A percentile compares a stretch with the other conserved stretches of the same genome.
These are phyloP conservation scores for Callaeas wilsoni DNA, from an alignment of 2,113 vertebrate species.

Conservation along the genomic window DNA sequence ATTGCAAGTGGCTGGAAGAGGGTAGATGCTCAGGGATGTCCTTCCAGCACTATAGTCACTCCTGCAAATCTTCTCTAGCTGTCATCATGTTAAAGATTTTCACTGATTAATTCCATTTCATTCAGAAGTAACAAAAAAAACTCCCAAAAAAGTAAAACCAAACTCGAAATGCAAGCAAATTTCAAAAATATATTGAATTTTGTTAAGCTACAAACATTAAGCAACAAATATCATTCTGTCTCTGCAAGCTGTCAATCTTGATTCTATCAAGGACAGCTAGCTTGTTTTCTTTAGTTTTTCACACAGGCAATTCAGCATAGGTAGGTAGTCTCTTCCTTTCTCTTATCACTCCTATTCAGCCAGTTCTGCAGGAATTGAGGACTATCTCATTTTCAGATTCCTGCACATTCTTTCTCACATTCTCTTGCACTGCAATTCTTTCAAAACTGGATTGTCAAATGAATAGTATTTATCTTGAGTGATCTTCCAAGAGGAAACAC, in stretches of 20 bases:
- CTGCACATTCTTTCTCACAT: not conserved
- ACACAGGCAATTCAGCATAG: not conserved
- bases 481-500: slow-evolving; percentile 35
- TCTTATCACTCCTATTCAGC: slow-evolving; percentile 49
- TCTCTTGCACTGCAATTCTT: not conserved
- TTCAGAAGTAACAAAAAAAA: not conserved
- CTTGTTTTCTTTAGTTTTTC: not conserved
- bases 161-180: not conserved
- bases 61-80: not conserved
- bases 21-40: not conserved
- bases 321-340: slow-evolving; percentile 11
- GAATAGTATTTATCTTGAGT: slow-evolving; percentile 26
- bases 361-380: not conserved
- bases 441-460: not conserved
- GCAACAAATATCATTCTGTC: not conserved
- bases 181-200: not conserved
- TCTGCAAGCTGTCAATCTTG: slow-evolving; percentile 13
- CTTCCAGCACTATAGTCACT: not conserved
- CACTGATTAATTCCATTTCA: not conserved
- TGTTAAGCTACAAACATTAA: not conserved
- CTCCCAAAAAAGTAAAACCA: not conserved
- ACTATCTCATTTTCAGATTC: slow-evolving; percentile 35
- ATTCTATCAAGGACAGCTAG: slow-evolving; percentile 29
- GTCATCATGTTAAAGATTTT: not conserved
- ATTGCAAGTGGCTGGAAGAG: not conserved